Conservation (phyloP, 2,113 vertebrate species). For the Cryptoleucopteryx plumbea region DNA sequence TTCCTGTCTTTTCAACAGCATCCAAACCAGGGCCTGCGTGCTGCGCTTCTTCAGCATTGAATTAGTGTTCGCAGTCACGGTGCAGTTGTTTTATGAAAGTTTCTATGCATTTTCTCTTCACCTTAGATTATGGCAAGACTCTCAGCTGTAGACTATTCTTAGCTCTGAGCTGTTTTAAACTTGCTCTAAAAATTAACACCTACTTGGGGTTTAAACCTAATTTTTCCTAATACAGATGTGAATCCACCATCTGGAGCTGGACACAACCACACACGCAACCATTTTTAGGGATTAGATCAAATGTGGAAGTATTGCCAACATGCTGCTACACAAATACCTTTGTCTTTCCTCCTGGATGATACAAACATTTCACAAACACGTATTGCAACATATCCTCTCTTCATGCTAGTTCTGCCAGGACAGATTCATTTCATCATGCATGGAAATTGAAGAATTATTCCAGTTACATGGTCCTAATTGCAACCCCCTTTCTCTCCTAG, state of each 20-base stretch:
- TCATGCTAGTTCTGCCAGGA: neutral
- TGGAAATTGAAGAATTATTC: conserved; percentile 55
- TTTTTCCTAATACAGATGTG: neutral
- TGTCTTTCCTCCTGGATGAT: neutral
- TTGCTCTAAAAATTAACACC: neutral
- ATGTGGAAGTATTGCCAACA: neutral
- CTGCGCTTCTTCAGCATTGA: neutral
- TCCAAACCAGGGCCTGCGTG: neutral
- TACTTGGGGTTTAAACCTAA: neutral
- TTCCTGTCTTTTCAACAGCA: neutral
- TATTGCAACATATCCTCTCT: neutral
- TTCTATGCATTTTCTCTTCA: neutral
- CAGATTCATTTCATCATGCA: conserved; percentile 34
- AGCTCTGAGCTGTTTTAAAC: neutral
- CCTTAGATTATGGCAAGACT: neutral
- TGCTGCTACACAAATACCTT: neutral
- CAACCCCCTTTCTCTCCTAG: neutral
- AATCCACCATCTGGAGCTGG: neutral
- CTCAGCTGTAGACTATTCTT: neutral
- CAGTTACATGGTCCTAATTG: conserved; percentile 39
- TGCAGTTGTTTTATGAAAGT: neutral
- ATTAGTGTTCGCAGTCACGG: fast-evolving
- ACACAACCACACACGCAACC: neutral
- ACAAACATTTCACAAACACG: neutral
- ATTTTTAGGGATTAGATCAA: neutral